Percentiles rank a stretch among this genome's conserved stretches.
phyloP scores from a whole-genome alignment of 2,888 invertebrate species.

The Zygaena filipendulae region DNA sequence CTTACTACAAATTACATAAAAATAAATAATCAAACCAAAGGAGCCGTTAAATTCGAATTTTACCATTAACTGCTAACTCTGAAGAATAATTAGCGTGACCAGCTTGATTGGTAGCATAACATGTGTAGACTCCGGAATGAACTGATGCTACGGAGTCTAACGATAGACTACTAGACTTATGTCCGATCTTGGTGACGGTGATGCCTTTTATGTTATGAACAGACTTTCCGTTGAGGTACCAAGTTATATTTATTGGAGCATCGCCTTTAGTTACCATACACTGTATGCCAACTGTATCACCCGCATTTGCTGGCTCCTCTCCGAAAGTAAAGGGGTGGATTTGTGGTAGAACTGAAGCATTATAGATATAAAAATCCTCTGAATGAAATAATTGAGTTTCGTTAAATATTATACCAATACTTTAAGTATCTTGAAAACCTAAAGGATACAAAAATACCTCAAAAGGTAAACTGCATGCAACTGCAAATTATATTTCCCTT shows the following conservation, averaged over 20 bases:
- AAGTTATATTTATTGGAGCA: slow-evolving; percentile 78
- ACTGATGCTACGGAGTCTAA: slow-evolving; percentile 79
- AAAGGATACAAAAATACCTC: slow-evolving; percentile 10
- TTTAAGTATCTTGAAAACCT: slow-evolving; percentile 16
- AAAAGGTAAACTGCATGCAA: slow-evolving; percentile 19
- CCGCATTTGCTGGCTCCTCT: slow-evolving; percentile 80
- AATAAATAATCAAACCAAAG: no score
- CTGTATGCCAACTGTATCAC: slow-evolving; percentile 78
- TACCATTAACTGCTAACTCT: slow-evolving; percentile 79
- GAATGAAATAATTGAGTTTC: slow-evolving; percentile 11
- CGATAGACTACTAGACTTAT: slow-evolving; percentile 74
- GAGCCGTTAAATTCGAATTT: no score
- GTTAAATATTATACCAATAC: slow-evolving; percentile 8
- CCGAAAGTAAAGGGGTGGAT: slow-evolving; percentile 83
- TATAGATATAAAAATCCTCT: no score
- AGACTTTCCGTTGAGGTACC: slow-evolving; percentile 77
- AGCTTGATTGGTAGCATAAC: slow-evolving; percentile 75
- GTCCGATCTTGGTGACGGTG: slow-evolving; percentile 68
- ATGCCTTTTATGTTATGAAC: slow-evolving; percentile 65
- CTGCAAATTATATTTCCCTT: slow-evolving; percentile 20
- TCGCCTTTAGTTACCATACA: slow-evolving; percentile 86
- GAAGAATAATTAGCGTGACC: slow-evolving; percentile 74
- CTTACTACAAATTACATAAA: no score
- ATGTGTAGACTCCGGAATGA: slow-evolving; percentile 81
- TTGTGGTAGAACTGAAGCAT: slow-evolving; percentile 80